These are phyloP conservation scores for Alosa alosa DNA, from an alignment of 2,113 vertebrate genomes.

Conservation along the genomic window DNA sequence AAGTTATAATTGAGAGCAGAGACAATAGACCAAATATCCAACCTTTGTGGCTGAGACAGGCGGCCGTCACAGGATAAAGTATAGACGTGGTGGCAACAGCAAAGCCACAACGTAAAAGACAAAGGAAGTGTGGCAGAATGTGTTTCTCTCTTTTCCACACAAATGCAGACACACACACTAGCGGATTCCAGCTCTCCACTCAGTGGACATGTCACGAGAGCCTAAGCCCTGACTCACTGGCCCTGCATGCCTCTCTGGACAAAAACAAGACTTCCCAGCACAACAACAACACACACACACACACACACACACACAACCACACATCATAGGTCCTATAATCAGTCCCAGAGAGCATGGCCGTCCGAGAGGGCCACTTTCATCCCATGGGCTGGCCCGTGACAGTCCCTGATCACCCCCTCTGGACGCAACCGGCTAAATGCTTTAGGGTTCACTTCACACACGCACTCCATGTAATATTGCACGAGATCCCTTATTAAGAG, in stretches of 20 bases:
- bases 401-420: background rate
- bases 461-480: background rate
- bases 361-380: background rate
- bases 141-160: background rate
- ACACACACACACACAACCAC: background rate
- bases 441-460: background rate
- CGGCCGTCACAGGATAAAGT: background rate
- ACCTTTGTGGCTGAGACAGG: background rate
- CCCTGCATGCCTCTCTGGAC: background rate
- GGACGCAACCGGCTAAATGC: background rate
- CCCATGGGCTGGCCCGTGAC: background rate
- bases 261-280: background rate
- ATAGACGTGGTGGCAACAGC: background rate
- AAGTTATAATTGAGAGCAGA: background rate
- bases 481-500: background rate
- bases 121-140: background rate
- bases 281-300: background rate
- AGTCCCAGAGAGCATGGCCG: background rate
- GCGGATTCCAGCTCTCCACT: background rate
- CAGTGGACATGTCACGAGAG: background rate
- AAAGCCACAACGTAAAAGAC: background rate
- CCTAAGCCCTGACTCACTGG: background rate
- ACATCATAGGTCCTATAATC: background rate
- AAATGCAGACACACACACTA: background rate
- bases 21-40: background rate